phyloP scores from a whole-genome alignment of 1,140 invertebrate genomes.

The Papilio aristodemus region DNA sequence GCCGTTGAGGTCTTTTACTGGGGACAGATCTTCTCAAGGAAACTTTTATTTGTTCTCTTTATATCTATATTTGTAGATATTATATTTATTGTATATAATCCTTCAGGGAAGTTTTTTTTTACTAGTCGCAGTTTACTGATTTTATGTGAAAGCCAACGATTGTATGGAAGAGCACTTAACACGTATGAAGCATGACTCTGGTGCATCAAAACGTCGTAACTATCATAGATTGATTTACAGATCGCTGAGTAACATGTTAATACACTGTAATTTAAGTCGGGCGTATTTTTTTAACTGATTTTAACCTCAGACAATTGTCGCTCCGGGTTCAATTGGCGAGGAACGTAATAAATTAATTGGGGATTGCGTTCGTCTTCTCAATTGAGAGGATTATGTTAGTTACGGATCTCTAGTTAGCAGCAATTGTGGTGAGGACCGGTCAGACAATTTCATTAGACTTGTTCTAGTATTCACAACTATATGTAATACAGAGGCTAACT shows the following conservation, averaged over 20 bases:
- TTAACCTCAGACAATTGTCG: conserved; percentile 31
- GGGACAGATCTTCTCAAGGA: too few species aligned
- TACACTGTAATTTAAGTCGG: neutral
- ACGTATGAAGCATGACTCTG: too few species aligned
- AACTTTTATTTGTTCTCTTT: too few species aligned
- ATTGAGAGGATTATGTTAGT: conserved; percentile 29
- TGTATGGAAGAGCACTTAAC: too few species aligned
- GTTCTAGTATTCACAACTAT: conserved; percentile 1
- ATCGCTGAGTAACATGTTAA: conserved; percentile 13
- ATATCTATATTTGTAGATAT: too few species aligned
- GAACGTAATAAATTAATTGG: conserved; percentile 31
- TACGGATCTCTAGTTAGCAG: conserved; percentile 10
- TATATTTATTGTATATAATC: too few species aligned
- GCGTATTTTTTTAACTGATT: conserved; percentile 26
- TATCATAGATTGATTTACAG: neutral
- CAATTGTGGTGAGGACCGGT: conserved; percentile 23
- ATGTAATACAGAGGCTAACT: neutral
- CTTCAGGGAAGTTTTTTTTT: too few species aligned
- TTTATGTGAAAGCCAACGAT: too few species aligned
- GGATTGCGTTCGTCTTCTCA: conserved; percentile 22
- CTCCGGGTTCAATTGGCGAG: conserved; percentile 19
- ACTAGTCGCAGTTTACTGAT: too few species aligned
- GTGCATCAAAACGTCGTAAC: neutral
- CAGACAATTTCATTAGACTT: conserved; percentile 23
- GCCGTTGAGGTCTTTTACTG: too few species aligned